phyloP scores from a whole-genome alignment of 2,888 invertebrate genomes.

The Platycnemis pennipes region DNA sequence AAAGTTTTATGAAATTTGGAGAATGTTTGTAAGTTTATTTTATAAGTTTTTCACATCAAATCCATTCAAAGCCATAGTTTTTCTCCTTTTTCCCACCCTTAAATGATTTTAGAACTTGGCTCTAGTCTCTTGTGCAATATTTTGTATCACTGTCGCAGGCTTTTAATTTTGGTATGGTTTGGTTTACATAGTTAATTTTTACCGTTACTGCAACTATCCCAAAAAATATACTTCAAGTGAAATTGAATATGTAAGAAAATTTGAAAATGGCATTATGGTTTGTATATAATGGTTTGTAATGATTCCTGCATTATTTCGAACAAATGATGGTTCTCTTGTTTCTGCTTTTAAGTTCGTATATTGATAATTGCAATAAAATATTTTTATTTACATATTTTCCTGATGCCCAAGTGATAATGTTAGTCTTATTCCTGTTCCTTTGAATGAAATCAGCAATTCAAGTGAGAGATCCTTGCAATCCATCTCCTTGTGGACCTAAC shows the following conservation, averaged over 20 bases:
- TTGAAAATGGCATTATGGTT: background rate
- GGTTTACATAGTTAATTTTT: too few relatives aligned
- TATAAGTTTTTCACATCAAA: too few relatives aligned
- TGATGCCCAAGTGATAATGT: background rate
- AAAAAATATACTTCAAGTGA: background rate
- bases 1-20: too few relatives aligned
- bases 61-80: too few relatives aligned
- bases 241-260: background rate
- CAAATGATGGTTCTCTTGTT: background rate
- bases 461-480: constrained; percentile 81
- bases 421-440: background rate
- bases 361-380: background rate
- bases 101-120: too few relatives aligned
- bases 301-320: background rate
- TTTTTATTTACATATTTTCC: background rate
- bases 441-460: constrained; percentile 59
- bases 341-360: too few relatives aligned
- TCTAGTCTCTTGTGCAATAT: too few relatives aligned
- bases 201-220: background rate
- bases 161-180: too few relatives aligned
- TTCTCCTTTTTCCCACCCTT: too few relatives aligned
- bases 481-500: constrained; percentile 88
- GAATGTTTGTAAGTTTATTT: too few relatives aligned
- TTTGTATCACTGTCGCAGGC: too few relatives aligned
- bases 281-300: background rate